These are phyloP conservation scores for Maccullochella peelii DNA, from an alignment of 2,113 vertebrate species.

Conservation along the genomic window DNA sequence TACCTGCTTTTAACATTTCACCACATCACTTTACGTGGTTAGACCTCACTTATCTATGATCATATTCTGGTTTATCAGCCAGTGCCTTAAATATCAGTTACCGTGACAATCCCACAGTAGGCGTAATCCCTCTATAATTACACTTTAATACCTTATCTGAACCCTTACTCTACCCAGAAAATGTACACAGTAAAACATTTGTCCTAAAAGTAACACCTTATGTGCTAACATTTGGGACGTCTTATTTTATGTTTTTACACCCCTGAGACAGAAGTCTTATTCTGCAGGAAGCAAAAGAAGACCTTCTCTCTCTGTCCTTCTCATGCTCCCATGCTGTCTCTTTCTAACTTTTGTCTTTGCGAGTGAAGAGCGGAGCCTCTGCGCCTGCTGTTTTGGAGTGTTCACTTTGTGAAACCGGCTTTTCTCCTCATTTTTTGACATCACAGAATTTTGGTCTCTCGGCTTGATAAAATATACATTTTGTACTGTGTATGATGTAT, in stretches of 20 bases:
- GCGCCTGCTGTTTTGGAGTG: slow-evolving; percentile 31
- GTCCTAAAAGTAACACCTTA: background rate
- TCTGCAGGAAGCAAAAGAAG: slow-evolving; percentile 5
- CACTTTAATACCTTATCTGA: background rate
- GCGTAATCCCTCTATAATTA: background rate
- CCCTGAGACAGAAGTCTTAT: background rate
- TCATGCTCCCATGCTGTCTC: slow-evolving; percentile 59
- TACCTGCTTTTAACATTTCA: background rate
- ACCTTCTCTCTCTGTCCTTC: slow-evolving; percentile 30
- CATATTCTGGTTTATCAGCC: background rate
- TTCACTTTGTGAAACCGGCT: slow-evolving; percentile 16
- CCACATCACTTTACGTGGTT: background rate
- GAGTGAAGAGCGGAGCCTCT: slow-evolving; percentile 51
- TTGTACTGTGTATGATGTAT: slow-evolving; percentile 20
- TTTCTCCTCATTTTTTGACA: slow-evolving; percentile 54
- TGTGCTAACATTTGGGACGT: background rate
- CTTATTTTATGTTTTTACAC: background rate
- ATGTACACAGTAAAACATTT: background rate
- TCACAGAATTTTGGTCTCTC: slow-evolving; percentile 35
- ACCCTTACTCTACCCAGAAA: background rate
- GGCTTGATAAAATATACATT: slow-evolving; percentile 61
- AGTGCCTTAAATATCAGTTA: background rate
- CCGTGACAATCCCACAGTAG: background rate
- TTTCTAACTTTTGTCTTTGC: slow-evolving; percentile 45
- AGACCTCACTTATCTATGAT: slow-evolving; percentile 2